Base-by-base conservation (phyloP, 2,797 vertebrate genomes). In the Gymnoscopelus microlampas region DNA sequence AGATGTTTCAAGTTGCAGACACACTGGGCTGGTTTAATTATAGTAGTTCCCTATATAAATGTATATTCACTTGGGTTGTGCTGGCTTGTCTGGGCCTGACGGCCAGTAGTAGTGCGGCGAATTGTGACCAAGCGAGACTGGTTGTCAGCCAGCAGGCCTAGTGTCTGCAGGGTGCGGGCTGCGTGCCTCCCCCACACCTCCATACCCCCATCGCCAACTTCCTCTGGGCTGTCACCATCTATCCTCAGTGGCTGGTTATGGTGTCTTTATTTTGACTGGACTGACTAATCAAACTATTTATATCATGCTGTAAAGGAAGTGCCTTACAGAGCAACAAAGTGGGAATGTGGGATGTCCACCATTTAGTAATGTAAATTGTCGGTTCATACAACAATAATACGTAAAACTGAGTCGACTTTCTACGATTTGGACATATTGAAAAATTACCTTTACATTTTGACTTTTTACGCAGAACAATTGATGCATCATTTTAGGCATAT, bases 1-100 rank as follows among this genome's bases (percentile, higher is more conserved):
- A 91, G 80, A 85, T 88, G 87, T 90, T 90, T 87, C 63, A 80
- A 81, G 82, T 73, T 76, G 77, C 87, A 83, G 87, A 89, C 88
- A 77, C 84, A 80, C 76, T 74, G 78, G 83, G 70, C 59, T 65
- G 73, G 58, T 73, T 88, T 93, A 93, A 93, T 93, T 91, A 91
- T 90, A 93, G 88, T 68, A 84, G 71, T 72, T 84, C 66, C 85
- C 79, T 68, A 60, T 76, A 70, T 76, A 71, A 79, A 75, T 89
- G 79, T 77, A 81, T 71, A 85, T 87, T 76, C 85, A 78, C 79
- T 76, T 15, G 1, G 73, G 74, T 71, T 76, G 49, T 13, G 53
- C 76, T 84, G 74, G 70, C 58, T 93, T 89, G 91, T 93, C 92
- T 87, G 54, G 73, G 75, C 78, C 14, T 67, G 63, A 60, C 63